Percentiles rank a stretch among this genome's conserved stretches.
Conservation (phyloP, 2,888 invertebrate species). For the Seladonia tumulorum region DNA sequence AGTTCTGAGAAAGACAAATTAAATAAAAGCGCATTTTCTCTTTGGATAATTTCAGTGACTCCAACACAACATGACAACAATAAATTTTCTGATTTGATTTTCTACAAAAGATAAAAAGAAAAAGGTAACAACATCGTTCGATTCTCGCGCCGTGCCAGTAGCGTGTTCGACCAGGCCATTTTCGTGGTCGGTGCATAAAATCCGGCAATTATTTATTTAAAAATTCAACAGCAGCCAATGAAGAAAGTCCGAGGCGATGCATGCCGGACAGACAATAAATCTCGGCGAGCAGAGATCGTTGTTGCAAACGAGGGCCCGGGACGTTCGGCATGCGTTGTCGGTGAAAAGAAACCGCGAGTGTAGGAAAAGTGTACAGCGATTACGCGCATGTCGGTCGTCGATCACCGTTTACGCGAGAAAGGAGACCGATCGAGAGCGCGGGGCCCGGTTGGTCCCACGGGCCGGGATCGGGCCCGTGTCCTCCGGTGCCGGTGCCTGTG, state of each 20-base stretch:
- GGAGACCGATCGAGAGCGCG: conserved; percentile 13
- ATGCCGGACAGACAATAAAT: not conserved
- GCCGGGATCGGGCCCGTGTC: not conserved
- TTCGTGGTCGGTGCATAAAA: not conserved
- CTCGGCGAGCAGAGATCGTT: not conserved
- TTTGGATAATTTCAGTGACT: not conserved
- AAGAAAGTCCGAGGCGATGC: not conserved
- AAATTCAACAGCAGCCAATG: not conserved
- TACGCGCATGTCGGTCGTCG: conserved; percentile 15
- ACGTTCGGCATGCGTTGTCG: not conserved
- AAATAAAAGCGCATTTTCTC: too few species aligned
- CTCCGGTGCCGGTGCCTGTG: not conserved
- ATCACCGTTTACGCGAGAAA: conserved; percentile 14
- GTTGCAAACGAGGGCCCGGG: not conserved
- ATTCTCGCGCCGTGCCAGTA: too few species aligned
- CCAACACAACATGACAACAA: too few species aligned
- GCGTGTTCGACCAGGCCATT: not conserved
- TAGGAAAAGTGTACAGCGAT: not conserved
- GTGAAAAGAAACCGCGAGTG: conserved; percentile 22
- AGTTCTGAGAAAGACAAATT: too few species aligned
- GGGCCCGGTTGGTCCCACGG: not conserved
- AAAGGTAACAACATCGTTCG: not conserved
- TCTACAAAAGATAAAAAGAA: too few species aligned
- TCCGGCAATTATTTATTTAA: not conserved
- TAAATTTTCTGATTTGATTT: too few species aligned